Conservation (phyloP, 1,140 invertebrate genomes). For the Charaxes varanes region DNA sequence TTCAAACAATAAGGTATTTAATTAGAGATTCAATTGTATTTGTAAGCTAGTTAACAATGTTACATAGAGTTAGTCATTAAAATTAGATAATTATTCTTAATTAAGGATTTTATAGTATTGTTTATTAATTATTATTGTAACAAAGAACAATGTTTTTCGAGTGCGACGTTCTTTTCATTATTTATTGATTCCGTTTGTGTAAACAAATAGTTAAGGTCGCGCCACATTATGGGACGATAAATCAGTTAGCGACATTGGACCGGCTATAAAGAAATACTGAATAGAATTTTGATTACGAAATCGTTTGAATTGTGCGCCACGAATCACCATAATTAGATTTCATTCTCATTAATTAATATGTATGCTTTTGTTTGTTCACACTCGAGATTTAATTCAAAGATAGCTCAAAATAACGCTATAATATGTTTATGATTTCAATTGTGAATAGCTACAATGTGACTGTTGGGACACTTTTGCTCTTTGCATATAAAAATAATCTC, state of each 20-base stretch:
- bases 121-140: constrained; percentile 25
- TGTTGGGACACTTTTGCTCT: no score
- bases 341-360: no score
- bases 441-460: no score
- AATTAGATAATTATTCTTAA: constrained; percentile 24
- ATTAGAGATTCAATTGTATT: constrained; percentile 26
- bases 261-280: constrained; percentile 3
- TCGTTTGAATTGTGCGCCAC: no score
- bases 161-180: constrained; percentile 44
- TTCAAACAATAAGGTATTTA: constrained; percentile 4
- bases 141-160: constrained; percentile 25
- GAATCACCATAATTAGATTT: no score
- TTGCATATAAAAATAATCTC: no score
- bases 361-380: no score
- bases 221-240: constrained; percentile 8
- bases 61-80: constrained; percentile 21
- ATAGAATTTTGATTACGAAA: constrained; percentile 1
- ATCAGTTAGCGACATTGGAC: constrained; percentile 11
- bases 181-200: constrained; percentile 41
- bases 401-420: no score
- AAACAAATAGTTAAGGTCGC: constrained; percentile 25
- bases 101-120: constrained; percentile 39
- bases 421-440: no score
- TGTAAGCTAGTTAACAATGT: constrained; percentile 24
- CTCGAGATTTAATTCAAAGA: no score